Base-by-base conservation (phyloP, 1,140 invertebrate species). In the Heliothis subflexa region DNA sequence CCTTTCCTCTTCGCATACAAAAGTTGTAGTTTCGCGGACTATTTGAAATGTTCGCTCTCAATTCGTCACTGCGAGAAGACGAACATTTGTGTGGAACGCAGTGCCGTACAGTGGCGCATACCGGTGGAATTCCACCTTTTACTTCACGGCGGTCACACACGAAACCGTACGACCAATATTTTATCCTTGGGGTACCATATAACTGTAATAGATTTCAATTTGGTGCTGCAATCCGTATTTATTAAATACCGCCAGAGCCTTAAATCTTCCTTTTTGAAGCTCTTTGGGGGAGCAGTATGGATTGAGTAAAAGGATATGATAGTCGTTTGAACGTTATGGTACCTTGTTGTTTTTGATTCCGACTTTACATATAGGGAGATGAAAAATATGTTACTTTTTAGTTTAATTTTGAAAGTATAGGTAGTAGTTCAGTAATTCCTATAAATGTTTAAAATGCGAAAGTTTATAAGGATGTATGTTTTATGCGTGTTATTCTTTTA, bases 171-270 rank as follows among this genome's bases (percentile, higher is more conserved):
- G 1, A 10, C 40, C 62, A 13, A 47, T 66, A 66, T 66, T 66
- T 66, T 66, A 66, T 66, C 40, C 40, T n/a, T 0, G 62, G 40
- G 40, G 12, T 2, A 14, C 61, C 33, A 64, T 64, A 12, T n/a
- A 47, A 16, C 10, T 14, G 21, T 25, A 66, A 47, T 66, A 47
- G 62, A 66, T 66, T 66, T 47, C 62, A 66, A 47, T 66, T 66
- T 14, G 16, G 40, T 66, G n/a, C 40, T 66, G 62, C 62, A 66
- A 66, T 66, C 47, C 16, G 62, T 66, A 21, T 66, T 47, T 66
- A 66, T 66, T 66, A 66, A 66, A 66, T 66, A 11, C 10, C 16
- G 28, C 14, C 21, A 28, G 9, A 7, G 11, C 62, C 12, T 64
- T 66, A 66, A 47, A 66, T 66, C 40, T 66, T 21, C 62, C 40